Evolutionary conservation across 2,797 vertebrate species (phyloP).

Genomic region (Silurus lanzhouensis): DNA sequence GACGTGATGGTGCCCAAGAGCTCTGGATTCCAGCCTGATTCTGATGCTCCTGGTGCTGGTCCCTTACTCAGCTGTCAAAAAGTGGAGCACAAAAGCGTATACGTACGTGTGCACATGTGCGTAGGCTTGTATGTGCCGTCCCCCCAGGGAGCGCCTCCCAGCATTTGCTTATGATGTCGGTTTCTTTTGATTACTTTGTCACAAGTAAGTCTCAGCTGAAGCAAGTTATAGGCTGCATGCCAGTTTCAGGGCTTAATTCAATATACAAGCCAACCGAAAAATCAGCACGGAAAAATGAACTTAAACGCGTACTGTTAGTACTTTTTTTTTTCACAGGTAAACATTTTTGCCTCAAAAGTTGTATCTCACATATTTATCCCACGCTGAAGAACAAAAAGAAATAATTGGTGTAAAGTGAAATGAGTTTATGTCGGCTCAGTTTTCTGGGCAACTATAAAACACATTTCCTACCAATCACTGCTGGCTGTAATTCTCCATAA

Average conservation of each 20-base stretch:
- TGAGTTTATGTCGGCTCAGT: slow-evolving; percentile 13
- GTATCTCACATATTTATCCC: slow-evolving; percentile 19
- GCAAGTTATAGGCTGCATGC: slow-evolving; percentile 30
- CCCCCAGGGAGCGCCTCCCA: slow-evolving; percentile 36
- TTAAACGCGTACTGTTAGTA: slow-evolving; percentile 10
- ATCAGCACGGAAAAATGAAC: neutral
- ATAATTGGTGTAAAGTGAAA: slow-evolving; percentile 18
- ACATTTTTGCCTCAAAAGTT: slow-evolving; percentile 25
- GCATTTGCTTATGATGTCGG: slow-evolving; percentile 41
- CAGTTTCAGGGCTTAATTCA: slow-evolving; percentile 31
- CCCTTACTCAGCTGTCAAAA: slow-evolving; percentile 70
- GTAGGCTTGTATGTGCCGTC: slow-evolving; percentile 42
- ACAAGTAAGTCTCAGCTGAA: slow-evolving; percentile 32
- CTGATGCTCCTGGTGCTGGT: slow-evolving; percentile 63
- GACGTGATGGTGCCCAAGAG: slow-evolving; percentile 73
- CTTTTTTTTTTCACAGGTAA: neutral
- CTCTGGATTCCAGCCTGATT: slow-evolving; percentile 68
- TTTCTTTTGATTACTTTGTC: slow-evolving; percentile 44
- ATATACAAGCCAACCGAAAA: slow-evolving; percentile 13
- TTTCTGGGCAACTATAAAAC: slow-evolving; percentile 20
- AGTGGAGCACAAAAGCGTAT: slow-evolving; percentile 43
- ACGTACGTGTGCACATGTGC: slow-evolving; percentile 35
- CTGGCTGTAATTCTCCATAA: slow-evolving; percentile 29
- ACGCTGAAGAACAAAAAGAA: slow-evolving; percentile 2
- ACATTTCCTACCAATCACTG: slow-evolving; percentile 22